A percentile compares a stretch with the other conserved stretches of the same genome.
phyloP scores from a whole-genome alignment of 2,797 vertebrate species.

The Danio tinwini region DNA sequence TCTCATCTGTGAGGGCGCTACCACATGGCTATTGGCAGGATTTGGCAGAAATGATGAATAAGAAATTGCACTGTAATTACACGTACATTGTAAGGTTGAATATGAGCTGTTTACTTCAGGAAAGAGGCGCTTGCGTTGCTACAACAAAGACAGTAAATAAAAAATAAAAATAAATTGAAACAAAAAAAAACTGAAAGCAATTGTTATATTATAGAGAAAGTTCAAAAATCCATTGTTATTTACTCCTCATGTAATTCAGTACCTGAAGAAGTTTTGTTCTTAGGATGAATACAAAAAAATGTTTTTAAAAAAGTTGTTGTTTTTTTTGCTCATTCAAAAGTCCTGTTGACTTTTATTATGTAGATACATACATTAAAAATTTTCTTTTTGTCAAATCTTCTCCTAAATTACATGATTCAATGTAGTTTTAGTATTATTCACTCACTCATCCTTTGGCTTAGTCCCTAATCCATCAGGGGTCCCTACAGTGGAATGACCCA shows the following conservation, averaged over 20 bases:
- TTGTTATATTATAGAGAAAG: not conserved
- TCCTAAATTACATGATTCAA: no score
- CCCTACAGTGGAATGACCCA: no score
- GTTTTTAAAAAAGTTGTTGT: no score
- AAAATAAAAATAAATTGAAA: not conserved
- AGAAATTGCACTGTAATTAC: constrained; percentile 35
- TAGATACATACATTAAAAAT: not conserved
- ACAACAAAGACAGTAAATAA: constrained; percentile 4
- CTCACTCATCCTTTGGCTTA: no score
- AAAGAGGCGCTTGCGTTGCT: not conserved
- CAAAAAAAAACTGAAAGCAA: not conserved
- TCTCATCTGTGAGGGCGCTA: constrained; percentile 33
- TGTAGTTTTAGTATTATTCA: no score
- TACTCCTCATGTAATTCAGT: not conserved
- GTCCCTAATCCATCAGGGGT: no score
- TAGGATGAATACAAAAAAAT: not conserved
- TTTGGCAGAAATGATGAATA: constrained; percentile 45
- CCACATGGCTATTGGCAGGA: constrained; percentile 49
- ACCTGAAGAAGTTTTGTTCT: not conserved
- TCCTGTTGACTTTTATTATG: not conserved
- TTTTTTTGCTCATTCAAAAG: no score
- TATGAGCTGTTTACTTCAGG: not conserved
- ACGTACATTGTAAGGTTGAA: constrained; percentile 33
- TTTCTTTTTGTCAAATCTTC: no score
- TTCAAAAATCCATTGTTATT: not conserved